Percentiles rank a stretch among this genome's conserved stretches.
These are phyloP conservation scores for Corynorhinus townsendii DNA, from an alignment of 2,113 vertebrate species.

Conservation along the genomic window DNA sequence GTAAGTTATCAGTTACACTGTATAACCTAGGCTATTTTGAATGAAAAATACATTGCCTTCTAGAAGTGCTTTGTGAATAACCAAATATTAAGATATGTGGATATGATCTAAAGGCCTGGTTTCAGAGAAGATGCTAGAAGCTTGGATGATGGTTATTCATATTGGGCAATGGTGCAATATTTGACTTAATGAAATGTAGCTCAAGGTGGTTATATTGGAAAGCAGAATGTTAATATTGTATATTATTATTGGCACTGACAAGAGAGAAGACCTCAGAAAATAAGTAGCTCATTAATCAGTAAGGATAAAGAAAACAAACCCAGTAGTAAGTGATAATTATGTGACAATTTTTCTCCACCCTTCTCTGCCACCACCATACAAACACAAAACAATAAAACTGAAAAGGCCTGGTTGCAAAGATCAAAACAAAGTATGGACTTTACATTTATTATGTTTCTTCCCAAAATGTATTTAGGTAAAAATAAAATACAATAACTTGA, in stretches of 20 bases:
- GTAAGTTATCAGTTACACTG: not conserved
- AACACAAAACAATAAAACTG: not conserved
- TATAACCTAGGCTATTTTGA: not conserved
- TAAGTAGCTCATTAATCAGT: not conserved
- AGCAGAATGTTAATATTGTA: not conserved
- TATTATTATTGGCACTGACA: not conserved
- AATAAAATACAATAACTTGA: not conserved
- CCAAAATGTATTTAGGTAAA: not conserved
- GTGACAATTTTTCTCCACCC: not conserved
- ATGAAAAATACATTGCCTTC: not conserved
- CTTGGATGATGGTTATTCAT: not conserved
- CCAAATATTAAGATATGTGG: not conserved
- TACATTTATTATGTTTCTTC: not conserved
- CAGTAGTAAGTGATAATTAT: not conserved
- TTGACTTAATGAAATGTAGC: not conserved
- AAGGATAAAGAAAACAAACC: not conserved
- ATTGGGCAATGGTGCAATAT: not conserved
- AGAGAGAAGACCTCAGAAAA: not conserved
- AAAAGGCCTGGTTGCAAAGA: not conserved
- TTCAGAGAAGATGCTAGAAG: not conserved
- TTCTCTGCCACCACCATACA: rapidly evolving
- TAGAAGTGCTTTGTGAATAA: not conserved
- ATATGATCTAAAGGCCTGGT: not conserved
- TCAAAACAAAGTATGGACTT: not conserved
- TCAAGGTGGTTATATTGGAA: not conserved